These are phyloP conservation scores for Orestias chungarensis DNA, from an alignment of 2,797 vertebrate species.

Conservation along the genomic window DNA sequence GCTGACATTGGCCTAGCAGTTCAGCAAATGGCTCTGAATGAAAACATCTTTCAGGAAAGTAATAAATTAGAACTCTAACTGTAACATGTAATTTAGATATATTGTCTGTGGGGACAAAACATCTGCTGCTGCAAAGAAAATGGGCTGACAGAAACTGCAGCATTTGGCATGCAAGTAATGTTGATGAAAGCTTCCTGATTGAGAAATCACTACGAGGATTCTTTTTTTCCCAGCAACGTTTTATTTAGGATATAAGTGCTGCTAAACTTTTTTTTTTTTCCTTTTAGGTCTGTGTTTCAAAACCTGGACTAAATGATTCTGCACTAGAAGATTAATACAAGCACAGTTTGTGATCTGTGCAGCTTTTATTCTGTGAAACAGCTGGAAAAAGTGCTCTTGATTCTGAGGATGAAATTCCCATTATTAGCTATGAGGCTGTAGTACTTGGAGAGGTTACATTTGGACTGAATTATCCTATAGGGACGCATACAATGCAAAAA, in stretches of 20 bases:
- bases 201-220: background rate
- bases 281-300: background rate
- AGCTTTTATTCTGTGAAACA: background rate
- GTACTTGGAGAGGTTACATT: background rate
- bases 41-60: background rate
- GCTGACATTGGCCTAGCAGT: background rate
- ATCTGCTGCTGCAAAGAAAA: background rate
- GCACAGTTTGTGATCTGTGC: background rate
- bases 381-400: no score
- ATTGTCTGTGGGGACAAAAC: background rate
- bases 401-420: no score
- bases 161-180: background rate
- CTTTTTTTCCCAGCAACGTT: background rate
- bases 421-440: no score
- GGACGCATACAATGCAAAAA: no score
- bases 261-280: background rate
- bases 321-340: background rate
- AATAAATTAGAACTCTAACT: background rate
- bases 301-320: background rate
- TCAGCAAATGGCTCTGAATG: background rate
- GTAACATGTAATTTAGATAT: background rate
- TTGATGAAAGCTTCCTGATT: background rate
- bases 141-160: background rate
- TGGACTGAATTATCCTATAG: background rate
- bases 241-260: background rate